A percentile compares a stretch with the other conserved stretches of the same genome.
Evolutionary conservation across 2,113 vertebrate species (phyloP).

Genomic region (Paramormyrops kingsleyae): DNA sequence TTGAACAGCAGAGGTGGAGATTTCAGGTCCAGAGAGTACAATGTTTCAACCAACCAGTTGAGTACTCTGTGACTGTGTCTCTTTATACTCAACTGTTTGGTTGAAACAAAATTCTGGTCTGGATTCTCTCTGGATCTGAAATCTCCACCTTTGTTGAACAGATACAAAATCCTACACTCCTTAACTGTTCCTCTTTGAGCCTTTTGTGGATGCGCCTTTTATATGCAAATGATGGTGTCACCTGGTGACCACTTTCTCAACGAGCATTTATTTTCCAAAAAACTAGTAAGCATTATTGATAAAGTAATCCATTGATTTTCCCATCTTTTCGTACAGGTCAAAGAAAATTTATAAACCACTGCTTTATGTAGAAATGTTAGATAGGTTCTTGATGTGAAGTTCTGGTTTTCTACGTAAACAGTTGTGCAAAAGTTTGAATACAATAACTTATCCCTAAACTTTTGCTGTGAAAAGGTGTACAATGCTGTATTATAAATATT

Average conservation of each 20-base stretch:
- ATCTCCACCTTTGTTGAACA: not conserved
- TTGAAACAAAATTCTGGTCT: too few species aligned
- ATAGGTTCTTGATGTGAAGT: not conserved
- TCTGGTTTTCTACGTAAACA: not conserved
- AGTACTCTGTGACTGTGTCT: too few species aligned
- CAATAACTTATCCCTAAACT: constrained; percentile 10
- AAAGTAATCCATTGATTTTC: not conserved
- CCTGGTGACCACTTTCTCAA: not conserved
- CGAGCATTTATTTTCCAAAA: not conserved
- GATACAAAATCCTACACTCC: not conserved
- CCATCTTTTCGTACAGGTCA: not conserved
- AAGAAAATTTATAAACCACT: not conserved
- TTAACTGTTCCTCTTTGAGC: not conserved
- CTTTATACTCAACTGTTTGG: too few species aligned
- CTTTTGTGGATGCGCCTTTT: not conserved
- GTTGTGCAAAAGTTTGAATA: not conserved
- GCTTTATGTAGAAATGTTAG: not conserved
- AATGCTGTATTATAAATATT: constrained; percentile 19
- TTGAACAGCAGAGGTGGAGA: not conserved
- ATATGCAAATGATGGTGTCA: not conserved
- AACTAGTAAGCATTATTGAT: not conserved
- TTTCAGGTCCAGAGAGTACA: too few species aligned
- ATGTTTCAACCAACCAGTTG: too few species aligned
- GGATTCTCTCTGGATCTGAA: too few species aligned
- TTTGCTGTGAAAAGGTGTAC: constrained; percentile 18